Percentiles rank a stretch among this genome's conserved stretches.
Evolutionary conservation across 2,113 vertebrate genomes (phyloP).

Genomic region (Stegostoma tigrinum): DNA sequence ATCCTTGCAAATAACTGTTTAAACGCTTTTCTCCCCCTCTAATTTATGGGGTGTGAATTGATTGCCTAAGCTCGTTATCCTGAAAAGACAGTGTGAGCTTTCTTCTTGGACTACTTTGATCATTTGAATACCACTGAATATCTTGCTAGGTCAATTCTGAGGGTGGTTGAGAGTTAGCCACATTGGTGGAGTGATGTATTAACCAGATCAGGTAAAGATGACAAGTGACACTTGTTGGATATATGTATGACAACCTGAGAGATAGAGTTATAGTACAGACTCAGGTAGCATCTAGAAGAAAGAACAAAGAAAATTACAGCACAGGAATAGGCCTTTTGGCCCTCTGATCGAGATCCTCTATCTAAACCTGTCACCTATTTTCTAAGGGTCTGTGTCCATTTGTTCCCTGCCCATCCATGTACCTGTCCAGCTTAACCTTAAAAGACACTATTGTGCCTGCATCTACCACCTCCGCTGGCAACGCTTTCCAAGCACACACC

Average conservation of each 20-base stretch:
- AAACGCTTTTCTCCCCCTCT: not conserved
- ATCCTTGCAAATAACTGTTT: not conserved
- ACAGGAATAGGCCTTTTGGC: too few species aligned
- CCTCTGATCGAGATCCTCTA: too few species aligned
- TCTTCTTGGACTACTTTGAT: not conserved
- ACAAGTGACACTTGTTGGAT: not conserved
- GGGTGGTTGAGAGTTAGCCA: not conserved
- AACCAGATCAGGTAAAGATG: not conserved
- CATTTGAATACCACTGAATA: not conserved
- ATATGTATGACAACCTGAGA: not conserved
- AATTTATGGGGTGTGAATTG: not conserved
- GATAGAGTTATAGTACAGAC: not conserved
- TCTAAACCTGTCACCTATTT: too few species aligned
- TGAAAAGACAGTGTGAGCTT: not conserved
- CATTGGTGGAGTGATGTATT: not conserved
- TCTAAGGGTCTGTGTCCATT: too few species aligned
- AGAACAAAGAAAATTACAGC: too few species aligned
- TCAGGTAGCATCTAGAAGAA: not conserved
- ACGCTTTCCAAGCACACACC: too few species aligned
- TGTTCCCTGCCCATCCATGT: too few species aligned
- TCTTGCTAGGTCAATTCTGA: not conserved
- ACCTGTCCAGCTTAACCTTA: too few species aligned
- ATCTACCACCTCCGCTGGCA: too few species aligned
- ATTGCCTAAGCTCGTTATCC: not conserved
- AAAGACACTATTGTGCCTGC: too few species aligned